Base-by-base conservation (phyloP, 2,113 vertebrate species). In the Melospiza melodia region DNA sequence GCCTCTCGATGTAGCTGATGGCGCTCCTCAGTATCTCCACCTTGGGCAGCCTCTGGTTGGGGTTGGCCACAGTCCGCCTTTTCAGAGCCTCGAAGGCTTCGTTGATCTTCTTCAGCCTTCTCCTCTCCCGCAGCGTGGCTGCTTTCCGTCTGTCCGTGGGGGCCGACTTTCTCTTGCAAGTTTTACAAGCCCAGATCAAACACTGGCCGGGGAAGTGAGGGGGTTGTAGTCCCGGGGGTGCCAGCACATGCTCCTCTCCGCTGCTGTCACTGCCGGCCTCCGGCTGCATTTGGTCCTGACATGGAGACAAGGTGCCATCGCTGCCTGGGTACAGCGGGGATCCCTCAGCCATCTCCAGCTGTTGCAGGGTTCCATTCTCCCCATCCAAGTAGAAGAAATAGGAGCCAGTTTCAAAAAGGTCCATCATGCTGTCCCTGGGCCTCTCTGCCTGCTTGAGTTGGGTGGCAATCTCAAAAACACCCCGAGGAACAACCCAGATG, bases 11-110 rank as follows among this genome's bases (percentile, higher is more conserved):
- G 98, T 99, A 99, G 98, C 95, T 99, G 96, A 99, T 99, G 93
- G 99, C 99, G 58, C 99, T 99, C 91, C 99, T 98, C 96, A 99
- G 98, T 92, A 99, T 99, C 98, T 99, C 99, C 96, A 99, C 99
- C 95, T 99, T 99, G 96, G 99, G 99, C 93, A 99, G 98, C 96
- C 99, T 96, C 98, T 99, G 99, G 97, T 98, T 99, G 52, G 99
- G 99, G 98, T 99, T 99, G 73, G 99, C 98, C 97, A 99, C 99
- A 46, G 99, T 99, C 95, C 99, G 97, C 91, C 98, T 98, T 98
- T 99, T 99, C 82, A 99, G 97, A 8, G 98, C 99, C 57, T 99
- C 99, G 85, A 99, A 99, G 89, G 99, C 99, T 97, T 99, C 99
- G 84, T 99, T 99, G 97, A 99, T 99, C 98, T 99, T 99, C 98